These are phyloP conservation scores for Acronicta aceris DNA, from an alignment of 2,888 invertebrate genomes.

Conservation along the genomic window DNA sequence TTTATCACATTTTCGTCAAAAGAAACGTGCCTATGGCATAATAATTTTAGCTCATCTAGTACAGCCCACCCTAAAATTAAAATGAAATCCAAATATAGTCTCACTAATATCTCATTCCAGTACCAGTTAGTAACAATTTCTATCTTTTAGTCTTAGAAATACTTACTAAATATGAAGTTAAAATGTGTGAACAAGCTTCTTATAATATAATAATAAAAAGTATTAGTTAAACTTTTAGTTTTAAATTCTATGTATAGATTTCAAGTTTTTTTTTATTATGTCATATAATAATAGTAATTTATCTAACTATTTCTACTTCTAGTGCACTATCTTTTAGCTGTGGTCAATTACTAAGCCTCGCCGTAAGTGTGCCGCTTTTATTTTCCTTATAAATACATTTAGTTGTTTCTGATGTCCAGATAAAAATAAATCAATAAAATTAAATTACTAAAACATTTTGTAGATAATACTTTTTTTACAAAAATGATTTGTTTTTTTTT, in stretches of 20 bases:
- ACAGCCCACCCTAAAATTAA: conserved; percentile 68
- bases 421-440: conserved; percentile 13
- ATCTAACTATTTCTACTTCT: conserved; percentile 86
- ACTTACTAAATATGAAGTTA: conserved; percentile 87
- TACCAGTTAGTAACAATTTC: conserved; percentile 70
- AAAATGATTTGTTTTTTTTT: conserved; percentile 34
- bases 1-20: conserved; percentile 77
- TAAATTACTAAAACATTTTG: background rate
- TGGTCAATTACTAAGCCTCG: conserved; percentile 84
- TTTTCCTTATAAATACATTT: conserved; percentile 26
- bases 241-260: conserved; percentile 88
- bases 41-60: conserved; percentile 54
- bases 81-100: conserved; percentile 69
- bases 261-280: conserved; percentile 80
- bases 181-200: conserved; percentile 89
- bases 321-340: conserved; percentile 87
- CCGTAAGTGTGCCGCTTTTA: conserved; percentile 72
- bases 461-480: conserved; percentile 25
- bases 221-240: conserved; percentile 88
- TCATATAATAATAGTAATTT: conserved; percentile 85
- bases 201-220: conserved; percentile 87
- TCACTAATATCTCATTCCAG: conserved; percentile 75
- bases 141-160: conserved; percentile 79
- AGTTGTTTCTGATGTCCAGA: conserved; percentile 34
- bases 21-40: conserved; percentile 82